A percentile compares a stretch with the other conserved stretches of the same genome.
phyloP scores from a whole-genome alignment of 1,140 invertebrate genomes.

The Diuraphis noxia region DNA sequence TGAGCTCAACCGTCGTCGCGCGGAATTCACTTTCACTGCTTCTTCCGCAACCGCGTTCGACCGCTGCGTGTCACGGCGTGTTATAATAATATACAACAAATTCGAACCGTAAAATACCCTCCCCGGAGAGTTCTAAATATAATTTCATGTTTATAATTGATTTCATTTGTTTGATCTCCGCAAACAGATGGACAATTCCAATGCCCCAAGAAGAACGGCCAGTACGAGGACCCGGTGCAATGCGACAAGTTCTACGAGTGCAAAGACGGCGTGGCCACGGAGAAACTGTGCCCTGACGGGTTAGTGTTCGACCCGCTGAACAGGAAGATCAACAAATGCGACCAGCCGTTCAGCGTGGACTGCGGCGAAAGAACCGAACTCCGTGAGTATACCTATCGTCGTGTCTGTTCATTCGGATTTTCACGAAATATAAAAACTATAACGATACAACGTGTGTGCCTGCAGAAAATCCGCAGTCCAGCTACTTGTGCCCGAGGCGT shows the following conservation, averaged over 20 bases:
- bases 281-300: slow-evolving; percentile 82
- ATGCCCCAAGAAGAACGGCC: slow-evolving; percentile 77
- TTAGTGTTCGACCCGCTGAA: slow-evolving; percentile 82
- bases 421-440: neutral
- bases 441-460: neutral
- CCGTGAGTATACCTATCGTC: slow-evolving; percentile 69
- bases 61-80: neutral
- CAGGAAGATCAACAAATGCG: slow-evolving; percentile 84
- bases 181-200: slow-evolving; percentile 64
- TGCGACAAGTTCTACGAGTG: slow-evolving; percentile 88
- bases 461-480: slow-evolving; percentile 75
- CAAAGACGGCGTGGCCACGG: slow-evolving; percentile 70
- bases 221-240: slow-evolving; percentile 76
- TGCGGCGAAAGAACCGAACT: slow-evolving; percentile 82
- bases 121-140: neutral
- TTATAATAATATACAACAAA: neutral
- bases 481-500: slow-evolving; percentile 73
- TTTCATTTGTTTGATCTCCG: neutral
- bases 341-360: slow-evolving; percentile 87
- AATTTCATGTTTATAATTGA: neutral
- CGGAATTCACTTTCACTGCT: slow-evolving; percentile 33
- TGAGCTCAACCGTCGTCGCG: neutral
- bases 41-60: neutral
- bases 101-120: neutral
- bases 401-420: neutral